A percentile compares a stretch with the other conserved stretches of the same genome.
Evolutionary conservation across 2,113 vertebrate species (phyloP).

Genomic region (Alligator mississippiensis): DNA sequence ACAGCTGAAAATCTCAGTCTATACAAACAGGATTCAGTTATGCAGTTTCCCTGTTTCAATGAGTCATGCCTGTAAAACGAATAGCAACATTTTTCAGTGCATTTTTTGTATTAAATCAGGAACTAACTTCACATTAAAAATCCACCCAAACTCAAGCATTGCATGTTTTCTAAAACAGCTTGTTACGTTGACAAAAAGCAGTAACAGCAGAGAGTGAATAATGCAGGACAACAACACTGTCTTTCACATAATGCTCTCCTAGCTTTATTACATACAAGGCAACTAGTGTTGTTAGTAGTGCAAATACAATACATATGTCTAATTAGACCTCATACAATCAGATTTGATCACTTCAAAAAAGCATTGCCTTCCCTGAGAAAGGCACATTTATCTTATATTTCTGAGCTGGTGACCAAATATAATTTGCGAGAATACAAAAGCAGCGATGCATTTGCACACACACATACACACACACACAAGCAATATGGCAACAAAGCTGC

Average conservation of each 20-base stretch:
- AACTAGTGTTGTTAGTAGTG: background rate
- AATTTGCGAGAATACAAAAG: background rate
- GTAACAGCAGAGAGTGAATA: background rate
- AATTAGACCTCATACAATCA: background rate
- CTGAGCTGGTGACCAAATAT: background rate
- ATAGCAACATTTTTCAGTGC: background rate
- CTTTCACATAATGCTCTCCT: background rate
- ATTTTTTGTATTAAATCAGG: no score
- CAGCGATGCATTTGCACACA: background rate
- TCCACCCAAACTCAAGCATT: background rate
- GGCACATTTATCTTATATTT: background rate
- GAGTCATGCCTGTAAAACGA: background rate
- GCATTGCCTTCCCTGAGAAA: background rate
- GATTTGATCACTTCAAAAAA: conserved; percentile 18
- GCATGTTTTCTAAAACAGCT: background rate
- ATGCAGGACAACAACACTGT: background rate
- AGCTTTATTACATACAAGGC: conserved; percentile 25
- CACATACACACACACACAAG: background rate
- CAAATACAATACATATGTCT: background rate
- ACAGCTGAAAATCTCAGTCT: background rate
- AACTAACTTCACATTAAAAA: background rate
- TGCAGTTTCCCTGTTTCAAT: background rate
- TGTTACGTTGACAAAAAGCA: background rate
- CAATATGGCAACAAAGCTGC: rapidly evolving
- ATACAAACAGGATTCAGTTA: background rate